Conservation (phyloP, 1,140 invertebrate species). For the Sipha flava region DNA sequence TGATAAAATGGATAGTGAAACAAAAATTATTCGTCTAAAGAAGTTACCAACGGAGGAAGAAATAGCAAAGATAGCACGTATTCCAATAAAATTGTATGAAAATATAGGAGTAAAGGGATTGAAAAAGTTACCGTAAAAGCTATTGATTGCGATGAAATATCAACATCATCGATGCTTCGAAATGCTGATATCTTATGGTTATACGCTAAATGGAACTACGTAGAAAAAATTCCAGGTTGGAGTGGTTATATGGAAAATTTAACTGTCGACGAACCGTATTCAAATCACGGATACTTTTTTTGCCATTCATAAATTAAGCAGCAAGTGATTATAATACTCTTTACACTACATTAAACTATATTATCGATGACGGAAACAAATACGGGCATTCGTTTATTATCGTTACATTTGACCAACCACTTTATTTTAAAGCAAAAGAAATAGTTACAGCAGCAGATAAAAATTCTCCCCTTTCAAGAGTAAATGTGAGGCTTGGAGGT, state of each 20-base stretch:
- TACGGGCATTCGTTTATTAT: conserved; percentile 36
- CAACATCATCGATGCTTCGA: too few species aligned
- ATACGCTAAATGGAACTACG: too few species aligned
- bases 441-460: conserved; percentile 1
- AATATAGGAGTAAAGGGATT: too few species aligned
- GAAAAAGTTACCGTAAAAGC: too few species aligned
- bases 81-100: too few species aligned
- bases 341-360: background rate
- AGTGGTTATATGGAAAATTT: background rate
- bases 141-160: too few species aligned
- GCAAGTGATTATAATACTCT: background rate
- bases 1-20: too few species aligned
- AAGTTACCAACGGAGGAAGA: too few species aligned
- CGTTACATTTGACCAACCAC: conserved; percentile 42
- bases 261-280: background rate
- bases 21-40: too few species aligned
- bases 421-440: conserved; percentile 39
- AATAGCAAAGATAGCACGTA: too few species aligned
- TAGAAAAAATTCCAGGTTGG: background rate
- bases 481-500: conserved; percentile 36
- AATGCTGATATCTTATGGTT: too few species aligned
- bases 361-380: background rate
- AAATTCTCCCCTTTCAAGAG: background rate
- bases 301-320: background rate
- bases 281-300: background rate